phyloP scores from a whole-genome alignment of 1,140 invertebrate species.

The Rhizoglyphus robini region DNA sequence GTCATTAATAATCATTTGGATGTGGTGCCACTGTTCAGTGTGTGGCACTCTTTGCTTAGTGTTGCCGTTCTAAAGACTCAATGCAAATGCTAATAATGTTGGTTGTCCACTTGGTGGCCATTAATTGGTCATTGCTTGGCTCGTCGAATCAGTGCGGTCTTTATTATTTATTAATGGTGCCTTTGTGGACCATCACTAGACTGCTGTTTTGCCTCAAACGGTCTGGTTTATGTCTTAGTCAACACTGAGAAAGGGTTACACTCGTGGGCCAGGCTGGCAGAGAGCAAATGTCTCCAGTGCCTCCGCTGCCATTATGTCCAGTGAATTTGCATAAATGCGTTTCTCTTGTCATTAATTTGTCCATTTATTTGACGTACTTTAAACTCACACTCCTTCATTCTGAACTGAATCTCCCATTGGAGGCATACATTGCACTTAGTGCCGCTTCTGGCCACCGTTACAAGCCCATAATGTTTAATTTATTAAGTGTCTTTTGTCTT shows the following conservation, averaged over 20 bases:
- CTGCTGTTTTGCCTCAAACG: background rate
- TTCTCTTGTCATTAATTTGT: background rate
- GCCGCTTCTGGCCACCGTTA: background rate
- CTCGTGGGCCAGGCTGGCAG: background rate
- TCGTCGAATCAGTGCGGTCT: too few relatives aligned
- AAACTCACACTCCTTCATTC: background rate
- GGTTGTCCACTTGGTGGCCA: too few relatives aligned
- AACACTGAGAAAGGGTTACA: background rate
- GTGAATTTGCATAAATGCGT: slow-evolving; percentile 7
- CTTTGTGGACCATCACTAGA: background rate
- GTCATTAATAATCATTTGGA: slow-evolving; percentile 10
- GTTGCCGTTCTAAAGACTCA: too few relatives aligned
- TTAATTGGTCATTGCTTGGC: background rate
- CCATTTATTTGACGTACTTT: background rate
- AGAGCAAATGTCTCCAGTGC: too few relatives aligned
- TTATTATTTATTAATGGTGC: background rate
- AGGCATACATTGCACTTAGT: slow-evolving; percentile 1
- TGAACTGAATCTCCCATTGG: background rate
- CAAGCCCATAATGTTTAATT: slow-evolving; percentile 4
- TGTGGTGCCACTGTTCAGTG: background rate
- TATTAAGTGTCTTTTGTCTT: slow-evolving; percentile 2
- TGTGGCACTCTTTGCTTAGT: background rate
- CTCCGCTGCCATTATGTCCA: too few relatives aligned
- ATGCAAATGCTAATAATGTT: too few relatives aligned
- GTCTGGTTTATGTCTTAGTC: slow-evolving; percentile 13